A percentile compares a stretch with the other conserved stretches of the same genome.
Conservation (phyloP, 2,113 vertebrate species). For the Epinephelus moara region DNA sequence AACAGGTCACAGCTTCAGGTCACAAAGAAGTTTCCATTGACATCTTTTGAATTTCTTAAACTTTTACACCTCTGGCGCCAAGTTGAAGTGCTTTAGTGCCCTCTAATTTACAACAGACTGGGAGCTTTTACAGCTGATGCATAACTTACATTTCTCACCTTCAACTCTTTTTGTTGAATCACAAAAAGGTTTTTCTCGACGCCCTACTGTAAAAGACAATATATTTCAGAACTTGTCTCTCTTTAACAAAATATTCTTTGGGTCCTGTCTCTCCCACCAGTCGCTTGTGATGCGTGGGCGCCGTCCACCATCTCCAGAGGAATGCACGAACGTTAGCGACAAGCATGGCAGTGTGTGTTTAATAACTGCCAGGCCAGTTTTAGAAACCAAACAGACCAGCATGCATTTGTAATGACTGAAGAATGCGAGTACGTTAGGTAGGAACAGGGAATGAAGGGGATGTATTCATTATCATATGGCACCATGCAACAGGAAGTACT, state of each 20-base stretch:
- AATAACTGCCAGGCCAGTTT: conserved; percentile 74
- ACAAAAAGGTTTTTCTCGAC: not conserved
- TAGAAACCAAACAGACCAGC: conserved; percentile 75
- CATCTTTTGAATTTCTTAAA: not conserved
- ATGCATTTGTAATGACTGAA: conserved; percentile 60
- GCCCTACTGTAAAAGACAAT: not conserved
- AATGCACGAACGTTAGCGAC: conserved; percentile 75
- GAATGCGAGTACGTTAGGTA: conserved; percentile 78
- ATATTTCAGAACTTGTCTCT: not conserved
- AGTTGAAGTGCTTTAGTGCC: not conserved
- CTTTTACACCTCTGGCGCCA: not conserved
- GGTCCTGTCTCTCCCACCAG: not conserved
- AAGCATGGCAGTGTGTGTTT: conserved; percentile 37
- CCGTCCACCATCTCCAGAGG: conserved; percentile 43
- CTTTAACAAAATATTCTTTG: not conserved
- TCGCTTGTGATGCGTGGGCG: conserved; percentile 51
- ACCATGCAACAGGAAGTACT: conserved; percentile 61
- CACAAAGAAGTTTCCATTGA: conserved; percentile 15
- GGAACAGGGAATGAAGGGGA: conserved; percentile 55
- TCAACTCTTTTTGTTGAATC: not conserved
- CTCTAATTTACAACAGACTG: conserved; percentile 15
- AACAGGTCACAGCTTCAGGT: conserved; percentile 5
- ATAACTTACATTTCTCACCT: conserved; percentile 38
- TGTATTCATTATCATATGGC: conserved; percentile 35
- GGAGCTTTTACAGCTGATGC: not conserved